phyloP scores from a whole-genome alignment of 35 echinoderm and acorn worm species.

The Patiria miniata region DNA sequence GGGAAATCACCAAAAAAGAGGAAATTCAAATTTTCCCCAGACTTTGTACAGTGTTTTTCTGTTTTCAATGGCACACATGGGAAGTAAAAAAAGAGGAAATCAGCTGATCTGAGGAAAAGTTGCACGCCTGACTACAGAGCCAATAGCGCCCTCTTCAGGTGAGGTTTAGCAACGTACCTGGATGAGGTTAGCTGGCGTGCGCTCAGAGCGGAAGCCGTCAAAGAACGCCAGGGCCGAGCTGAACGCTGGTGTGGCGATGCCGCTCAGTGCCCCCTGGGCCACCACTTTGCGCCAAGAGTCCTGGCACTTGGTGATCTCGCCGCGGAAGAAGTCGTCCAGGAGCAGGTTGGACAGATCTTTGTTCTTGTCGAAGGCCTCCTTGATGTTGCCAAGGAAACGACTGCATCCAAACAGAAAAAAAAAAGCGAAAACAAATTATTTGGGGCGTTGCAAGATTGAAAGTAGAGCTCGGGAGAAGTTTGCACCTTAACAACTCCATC shows the following conservation, averaged over 20 bases:
- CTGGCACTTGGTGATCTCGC: slow-evolving; percentile 84
- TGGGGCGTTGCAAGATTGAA: no score
- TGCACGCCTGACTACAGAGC: no score
- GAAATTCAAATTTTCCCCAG: no score
- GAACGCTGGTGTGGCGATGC: slow-evolving; percentile 92
- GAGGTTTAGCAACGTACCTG: slow-evolving; percentile 84
- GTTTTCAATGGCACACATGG: no score
- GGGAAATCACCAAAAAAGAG: no score
- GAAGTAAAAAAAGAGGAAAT: no score
- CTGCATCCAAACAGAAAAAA: no score
- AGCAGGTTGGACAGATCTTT: slow-evolving; percentile 75
- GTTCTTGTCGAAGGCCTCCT: slow-evolving; percentile 98
- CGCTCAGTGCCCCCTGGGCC: slow-evolving; percentile 54
- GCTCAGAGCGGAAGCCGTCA: slow-evolving; percentile 91
- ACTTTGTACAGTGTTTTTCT: no score
- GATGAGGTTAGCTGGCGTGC: slow-evolving; percentile 94
- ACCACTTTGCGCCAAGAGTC: slow-evolving; percentile 93
- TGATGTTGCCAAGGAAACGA: slow-evolving; percentile 98
- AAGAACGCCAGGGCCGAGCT: slow-evolving; percentile 98
- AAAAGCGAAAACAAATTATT: slow-evolving; percentile 35
- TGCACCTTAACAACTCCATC: no score
- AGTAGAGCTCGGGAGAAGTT: no score
- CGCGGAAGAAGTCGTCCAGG: slow-evolving; percentile 95
- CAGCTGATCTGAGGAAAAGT: no score
- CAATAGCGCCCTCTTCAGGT: no score